phyloP scores from a whole-genome alignment of 1,140 invertebrate species.

The Cephus cinctus region DNA sequence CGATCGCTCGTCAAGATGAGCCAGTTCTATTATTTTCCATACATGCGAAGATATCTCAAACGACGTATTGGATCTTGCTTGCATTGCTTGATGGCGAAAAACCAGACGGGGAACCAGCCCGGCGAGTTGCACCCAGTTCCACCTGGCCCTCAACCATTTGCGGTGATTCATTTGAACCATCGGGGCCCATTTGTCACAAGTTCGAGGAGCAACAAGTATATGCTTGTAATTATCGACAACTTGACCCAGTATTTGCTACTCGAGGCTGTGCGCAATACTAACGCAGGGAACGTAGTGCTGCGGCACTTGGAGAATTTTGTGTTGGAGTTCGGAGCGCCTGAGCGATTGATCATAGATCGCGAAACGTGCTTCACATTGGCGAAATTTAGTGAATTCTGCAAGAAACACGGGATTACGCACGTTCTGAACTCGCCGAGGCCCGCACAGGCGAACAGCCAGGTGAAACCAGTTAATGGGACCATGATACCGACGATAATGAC shows the following conservation, averaged over 20 bases:
- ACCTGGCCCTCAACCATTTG: constrained; percentile 2
- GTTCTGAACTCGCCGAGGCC: constrained; percentile 23
- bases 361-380: constrained; percentile 31
- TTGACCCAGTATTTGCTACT: constrained; percentile 31
- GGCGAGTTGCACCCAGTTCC: constrained; percentile 2
- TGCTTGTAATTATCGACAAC: constrained; percentile 27
- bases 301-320: not conserved
- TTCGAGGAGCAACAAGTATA: constrained; percentile 22
- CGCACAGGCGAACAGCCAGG: constrained; percentile 28
- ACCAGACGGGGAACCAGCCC: not conserved
- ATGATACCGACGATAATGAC: constrained; percentile 5
- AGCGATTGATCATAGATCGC: constrained; percentile 28
- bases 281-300: not conserved
- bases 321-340: constrained; percentile 11
- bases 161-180: not conserved
- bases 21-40: not conserved
- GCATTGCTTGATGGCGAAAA: not conserved
- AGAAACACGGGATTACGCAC: constrained; percentile 24
- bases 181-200: constrained; percentile 29
- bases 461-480: constrained; percentile 13
- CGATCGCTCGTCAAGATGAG: not conserved
- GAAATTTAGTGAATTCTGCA: constrained; percentile 24
- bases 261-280: constrained; percentile 14
- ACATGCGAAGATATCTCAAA: not conserved
- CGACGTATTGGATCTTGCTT: not conserved